Conservation (phyloP, 2,888 invertebrate species). For the Lithophane semibrunnea region DNA sequence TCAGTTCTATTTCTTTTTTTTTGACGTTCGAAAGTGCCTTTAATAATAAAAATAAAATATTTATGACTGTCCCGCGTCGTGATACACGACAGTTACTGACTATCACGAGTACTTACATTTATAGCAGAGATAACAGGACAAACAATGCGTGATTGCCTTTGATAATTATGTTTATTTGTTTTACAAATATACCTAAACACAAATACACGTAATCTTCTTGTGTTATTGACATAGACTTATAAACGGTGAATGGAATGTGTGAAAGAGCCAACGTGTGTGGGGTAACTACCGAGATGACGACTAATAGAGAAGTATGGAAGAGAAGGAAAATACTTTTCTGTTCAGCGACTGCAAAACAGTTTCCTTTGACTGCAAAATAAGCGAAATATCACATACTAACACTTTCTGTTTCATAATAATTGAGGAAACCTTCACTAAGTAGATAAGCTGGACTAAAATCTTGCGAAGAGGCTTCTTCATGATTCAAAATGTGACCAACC, state of each 20-base stretch:
- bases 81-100: neutral
- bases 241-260: neutral
- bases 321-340: neutral
- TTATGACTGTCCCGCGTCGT: neutral
- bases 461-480: neutral
- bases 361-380: neutral
- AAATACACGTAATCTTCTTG: neutral
- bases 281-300: neutral
- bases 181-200: neutral
- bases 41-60: neutral
- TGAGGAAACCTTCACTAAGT: neutral
- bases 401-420: neutral
- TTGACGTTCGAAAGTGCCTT: no score
- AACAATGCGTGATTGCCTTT: constrained; percentile 7
- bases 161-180: constrained; percentile 8
- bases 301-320: neutral
- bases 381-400: neutral
- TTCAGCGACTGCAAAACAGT: neutral
- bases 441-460: neutral
- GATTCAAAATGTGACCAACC: neutral
- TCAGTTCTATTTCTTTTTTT: no score
- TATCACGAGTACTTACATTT: constrained; percentile 14
- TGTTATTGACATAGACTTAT: neutral
- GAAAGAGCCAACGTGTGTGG: neutral
- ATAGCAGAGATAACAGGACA: neutral